Base-by-base conservation (phyloP, 2,888 invertebrate genomes). In the Matsumyia berberina region DNA sequence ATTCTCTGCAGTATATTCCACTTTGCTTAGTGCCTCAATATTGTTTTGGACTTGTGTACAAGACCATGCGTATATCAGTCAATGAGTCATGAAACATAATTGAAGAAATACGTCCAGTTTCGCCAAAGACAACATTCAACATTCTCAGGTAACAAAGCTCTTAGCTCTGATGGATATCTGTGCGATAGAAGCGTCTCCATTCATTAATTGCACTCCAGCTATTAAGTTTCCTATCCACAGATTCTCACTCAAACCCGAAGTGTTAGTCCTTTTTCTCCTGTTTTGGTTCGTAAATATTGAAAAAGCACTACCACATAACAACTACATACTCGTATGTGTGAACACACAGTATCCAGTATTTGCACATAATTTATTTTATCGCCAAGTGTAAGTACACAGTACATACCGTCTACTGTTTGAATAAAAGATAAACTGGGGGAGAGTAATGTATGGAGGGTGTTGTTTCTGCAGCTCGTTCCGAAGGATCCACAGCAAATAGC, bases 361-460 rank as follows among this genome's bases (percentile, higher is more conserved):
- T 67, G 31, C 15, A 53, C 53, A 42, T 42, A 42, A 53, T 55
- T 53, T 53, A 33, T 46, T 42, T 53, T 53, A 29, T 42, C 24
- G 12, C 49, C 17, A 12, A 5, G 2, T 3, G 24, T 24, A 24
- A 24, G 24, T 24, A 24, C 24, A 24, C 24, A 24, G 42, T 19
- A 12, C 12, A 19, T 51, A 29, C 39, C 11, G 24, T 66, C 6
- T 5, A 44, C 12, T 44, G 69, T 33, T 57, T 24, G 11, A 35
- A 11, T 12, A 7, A 57, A 67, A n/a, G 15, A 55, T 17, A 67
- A 42, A 33, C 53, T 17, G 5, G 15, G 15, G 29, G 11, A 11
- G 24, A 51, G 15, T 11, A 51, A 39, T 53, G n/a, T 66, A n/a
- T 7, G 17, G n/a, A 15, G 8, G 37, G 19, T 37, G 2, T 46